Evolutionary conservation across 2,113 vertebrate species (phyloP).

Genomic region (Sinocyclocheilus maitianheensis): DNA sequence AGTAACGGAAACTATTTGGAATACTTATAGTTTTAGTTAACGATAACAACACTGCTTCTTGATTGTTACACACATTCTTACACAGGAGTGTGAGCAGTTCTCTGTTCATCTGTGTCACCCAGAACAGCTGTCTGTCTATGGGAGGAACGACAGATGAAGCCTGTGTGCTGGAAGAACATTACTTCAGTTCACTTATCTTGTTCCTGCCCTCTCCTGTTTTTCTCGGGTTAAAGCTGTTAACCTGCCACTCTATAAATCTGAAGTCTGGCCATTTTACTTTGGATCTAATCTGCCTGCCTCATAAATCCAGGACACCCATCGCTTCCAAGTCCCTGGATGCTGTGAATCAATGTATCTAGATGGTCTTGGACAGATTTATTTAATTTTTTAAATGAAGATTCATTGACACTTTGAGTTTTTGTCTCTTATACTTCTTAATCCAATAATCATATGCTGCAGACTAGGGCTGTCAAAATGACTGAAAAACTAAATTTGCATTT

Average conservation of each 20-base stretch:
- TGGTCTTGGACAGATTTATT: not conserved
- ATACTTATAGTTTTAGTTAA: too few relatives aligned
- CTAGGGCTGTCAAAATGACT: too few relatives aligned
- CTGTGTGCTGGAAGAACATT: conserved; percentile 28
- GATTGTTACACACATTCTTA: too few relatives aligned
- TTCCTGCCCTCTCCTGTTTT: conserved; percentile 8
- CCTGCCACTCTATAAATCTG: conserved; percentile 46
- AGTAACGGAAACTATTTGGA: too few relatives aligned
- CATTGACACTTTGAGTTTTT: not conserved
- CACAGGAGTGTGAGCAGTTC: too few relatives aligned
- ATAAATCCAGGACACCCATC: conserved; percentile 32
- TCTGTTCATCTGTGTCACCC: too few relatives aligned
- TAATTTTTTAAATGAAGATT: not conserved
- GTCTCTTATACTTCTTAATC: not conserved
- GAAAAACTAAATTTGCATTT: too few relatives aligned
- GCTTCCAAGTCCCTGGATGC: not conserved
- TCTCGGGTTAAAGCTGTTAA: conserved; percentile 44
- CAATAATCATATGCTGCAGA: not conserved
- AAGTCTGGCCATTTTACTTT: conserved; percentile 18
- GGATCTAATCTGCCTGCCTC: conserved; percentile 36
- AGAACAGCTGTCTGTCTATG: not conserved
- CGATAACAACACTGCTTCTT: too few relatives aligned
- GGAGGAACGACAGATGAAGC: not conserved
- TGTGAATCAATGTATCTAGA: conserved; percentile 5
- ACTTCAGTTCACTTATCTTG: conserved; percentile 34